phyloP scores from a whole-genome alignment of 2,113 vertebrate genomes.

The Strix uralensis region DNA sequence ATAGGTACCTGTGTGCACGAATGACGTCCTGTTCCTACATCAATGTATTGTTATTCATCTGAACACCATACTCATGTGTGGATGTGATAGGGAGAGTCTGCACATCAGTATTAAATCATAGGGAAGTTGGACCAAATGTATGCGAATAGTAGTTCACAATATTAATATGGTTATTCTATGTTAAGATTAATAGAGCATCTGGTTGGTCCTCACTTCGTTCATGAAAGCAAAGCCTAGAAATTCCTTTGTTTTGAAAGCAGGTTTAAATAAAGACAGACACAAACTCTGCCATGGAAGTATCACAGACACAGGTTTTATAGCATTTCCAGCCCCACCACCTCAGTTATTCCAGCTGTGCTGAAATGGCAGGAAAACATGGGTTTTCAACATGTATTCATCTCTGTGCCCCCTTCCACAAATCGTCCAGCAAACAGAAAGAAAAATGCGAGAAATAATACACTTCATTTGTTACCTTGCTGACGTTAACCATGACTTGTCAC shows the following conservation, averaged over 20 bases:
- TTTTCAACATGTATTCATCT: background rate
- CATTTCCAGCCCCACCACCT: background rate
- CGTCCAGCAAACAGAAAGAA: background rate
- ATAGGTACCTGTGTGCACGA: background rate
- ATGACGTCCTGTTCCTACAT: background rate
- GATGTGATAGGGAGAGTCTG: background rate
- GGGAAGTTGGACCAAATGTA: background rate
- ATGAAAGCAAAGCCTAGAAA: background rate
- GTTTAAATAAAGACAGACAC: background rate
- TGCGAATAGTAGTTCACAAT: background rate
- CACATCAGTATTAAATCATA: background rate
- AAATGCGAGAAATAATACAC: background rate
- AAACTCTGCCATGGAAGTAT: background rate
- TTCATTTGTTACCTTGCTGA: background rate
- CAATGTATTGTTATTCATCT: rapidly evolving
- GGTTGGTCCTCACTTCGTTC: background rate
- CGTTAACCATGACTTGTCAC: background rate
- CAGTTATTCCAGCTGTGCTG: background rate
- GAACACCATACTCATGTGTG: rapidly evolving
- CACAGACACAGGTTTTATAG: rapidly evolving
- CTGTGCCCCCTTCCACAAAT: background rate
- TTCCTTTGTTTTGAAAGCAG: background rate
- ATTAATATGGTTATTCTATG: background rate
- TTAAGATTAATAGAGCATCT: background rate
- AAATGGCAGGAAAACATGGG: background rate